A percentile compares a stretch with the other conserved stretches of the same genome.
Conservation (phyloP, 2,113 vertebrate species). For the Carollia perspicillata region DNA sequence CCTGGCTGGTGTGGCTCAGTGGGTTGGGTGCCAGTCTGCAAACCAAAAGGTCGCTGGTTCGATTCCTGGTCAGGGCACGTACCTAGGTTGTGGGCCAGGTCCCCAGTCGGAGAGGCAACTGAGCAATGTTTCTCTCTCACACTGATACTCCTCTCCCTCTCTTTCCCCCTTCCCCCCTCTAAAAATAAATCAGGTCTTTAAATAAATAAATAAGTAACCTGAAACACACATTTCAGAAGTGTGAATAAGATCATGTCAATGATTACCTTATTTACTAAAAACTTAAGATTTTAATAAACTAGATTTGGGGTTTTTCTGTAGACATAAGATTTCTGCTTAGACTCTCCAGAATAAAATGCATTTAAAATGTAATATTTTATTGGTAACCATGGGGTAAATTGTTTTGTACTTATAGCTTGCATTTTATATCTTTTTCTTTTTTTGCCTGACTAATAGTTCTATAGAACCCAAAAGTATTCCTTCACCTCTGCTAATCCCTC, state of each 20-base stretch:
- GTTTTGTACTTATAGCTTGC: background rate
- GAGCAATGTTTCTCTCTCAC: too few relatives aligned
- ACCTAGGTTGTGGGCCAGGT: too few relatives aligned
- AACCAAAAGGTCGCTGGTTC: too few relatives aligned
- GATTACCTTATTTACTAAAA: background rate
- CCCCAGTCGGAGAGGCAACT: too few relatives aligned
- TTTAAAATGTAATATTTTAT: background rate
- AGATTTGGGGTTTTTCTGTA: background rate
- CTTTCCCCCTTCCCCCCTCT: too few relatives aligned
- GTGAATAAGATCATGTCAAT: background rate
- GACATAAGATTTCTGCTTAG: background rate
- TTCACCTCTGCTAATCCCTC: background rate
- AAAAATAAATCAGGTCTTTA: too few relatives aligned
- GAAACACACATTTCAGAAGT: slow-evolving; percentile 9
- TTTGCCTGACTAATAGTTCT: background rate
- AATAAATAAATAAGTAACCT: background rate
- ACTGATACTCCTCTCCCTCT: too few relatives aligned
- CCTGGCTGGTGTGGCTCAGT: too few relatives aligned
- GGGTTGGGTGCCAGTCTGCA: too few relatives aligned
- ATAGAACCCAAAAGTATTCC: background rate
- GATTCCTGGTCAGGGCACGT: too few relatives aligned
- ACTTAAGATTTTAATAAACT: background rate
- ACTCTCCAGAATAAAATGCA: background rate
- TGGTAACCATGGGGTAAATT: background rate
- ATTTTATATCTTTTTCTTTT: background rate